Evolutionary conservation across 1,140 invertebrate species (phyloP), one percentile per base, ranked within the genome.

Genomic region (Delia radicum): DNA sequence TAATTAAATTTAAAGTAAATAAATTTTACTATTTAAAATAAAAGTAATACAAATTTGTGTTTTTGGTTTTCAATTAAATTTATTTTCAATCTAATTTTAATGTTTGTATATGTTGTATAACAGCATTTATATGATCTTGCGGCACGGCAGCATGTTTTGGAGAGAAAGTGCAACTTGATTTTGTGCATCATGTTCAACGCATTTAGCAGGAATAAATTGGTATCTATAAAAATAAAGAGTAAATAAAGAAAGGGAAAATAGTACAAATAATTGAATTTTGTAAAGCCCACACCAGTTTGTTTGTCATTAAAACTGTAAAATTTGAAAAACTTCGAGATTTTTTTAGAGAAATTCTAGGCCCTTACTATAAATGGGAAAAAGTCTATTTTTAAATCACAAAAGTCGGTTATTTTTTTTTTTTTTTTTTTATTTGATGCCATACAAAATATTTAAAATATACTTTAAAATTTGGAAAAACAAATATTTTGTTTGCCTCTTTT

Each of bases 131-230:
- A n/a, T 73, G 37, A 18, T 48, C 37, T 15, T 73, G 71, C 2
- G 71, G 27, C 46, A 73, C 71, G 0, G 37, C 3, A 13, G 13
- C 18, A 26, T 73, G 26, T 28, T 73, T 46, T 0, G 71, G 71
- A 13, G 71, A 42, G 71, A 73, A 73, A 1, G 71, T 73, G 27
- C 71, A 73, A 73, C 5, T 48, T 73, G 37, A 3, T 48, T 15
- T 0, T 73, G 31, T 4, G 46, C 48, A n/a, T 46, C 26, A 18
- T 73, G 26, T 48, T 48, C 37, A 1, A 73, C 71, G 48, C 71
- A 73, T 73, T 73, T 73, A 24, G 71, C 71, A 13, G 71, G 21
- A 8, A 73, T 29, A 48, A 73, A 73, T 46, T 48, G 13, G 31
- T 73, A 48, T 28, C 71, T 73, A 18, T 21, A 62, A 62, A 7